Evolutionary conservation across 2,888 invertebrate species (phyloP), one percentile per base, ranked within the genome.

Genomic region (Protodeltote pygarga): DNA sequence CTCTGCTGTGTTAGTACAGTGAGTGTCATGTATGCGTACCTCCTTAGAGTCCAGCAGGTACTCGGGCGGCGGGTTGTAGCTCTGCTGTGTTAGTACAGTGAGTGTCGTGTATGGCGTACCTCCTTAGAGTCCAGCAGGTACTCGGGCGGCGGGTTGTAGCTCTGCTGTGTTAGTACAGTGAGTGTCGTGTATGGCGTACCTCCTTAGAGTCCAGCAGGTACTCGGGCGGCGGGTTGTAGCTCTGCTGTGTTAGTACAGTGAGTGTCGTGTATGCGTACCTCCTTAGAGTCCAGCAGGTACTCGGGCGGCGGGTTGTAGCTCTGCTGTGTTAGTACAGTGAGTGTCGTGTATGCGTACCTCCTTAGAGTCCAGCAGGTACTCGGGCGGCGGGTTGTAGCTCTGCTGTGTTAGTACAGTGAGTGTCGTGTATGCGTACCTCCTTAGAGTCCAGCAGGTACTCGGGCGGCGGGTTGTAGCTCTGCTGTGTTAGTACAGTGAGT

Each of bases 31-130:
- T n/a, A n/a, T n/a, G n/a, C n/a, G 5, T 33, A 84, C 87, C 93
- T 99, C 99, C 71, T 94, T 95, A 3, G 94, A 93, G 74, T 97
- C 97, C 68, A 99, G 97, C 50, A 99, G 88, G 89, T 98, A 99
- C 88, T 99, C 99, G 0, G 97, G 95, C 8, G 99, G 99, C 40
- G 99, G 99, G 93, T 99, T 99, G 89, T 99, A 99, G 40, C 98
- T 98, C 91, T 99, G 0, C 97, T 97, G 90, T 99, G 99, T 0
- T 96, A 94, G 10, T 98, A 98, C 48, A 97, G 93, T 40, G 95
- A 93, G 59, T 97, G 93, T 81, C 97, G 97, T 0, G 99, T 24
- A 24, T 24, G 24, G 27, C 4, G 4, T 28, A 81, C 84, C 93
- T 99, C 99, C 71, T 94, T 95, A 2, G 94, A 93, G 73, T 97